Percentiles rank a stretch among this genome's conserved stretches.
phyloP scores from a whole-genome alignment of 2,888 invertebrate species.

The Lepidocyrtinus sp. region DNA sequence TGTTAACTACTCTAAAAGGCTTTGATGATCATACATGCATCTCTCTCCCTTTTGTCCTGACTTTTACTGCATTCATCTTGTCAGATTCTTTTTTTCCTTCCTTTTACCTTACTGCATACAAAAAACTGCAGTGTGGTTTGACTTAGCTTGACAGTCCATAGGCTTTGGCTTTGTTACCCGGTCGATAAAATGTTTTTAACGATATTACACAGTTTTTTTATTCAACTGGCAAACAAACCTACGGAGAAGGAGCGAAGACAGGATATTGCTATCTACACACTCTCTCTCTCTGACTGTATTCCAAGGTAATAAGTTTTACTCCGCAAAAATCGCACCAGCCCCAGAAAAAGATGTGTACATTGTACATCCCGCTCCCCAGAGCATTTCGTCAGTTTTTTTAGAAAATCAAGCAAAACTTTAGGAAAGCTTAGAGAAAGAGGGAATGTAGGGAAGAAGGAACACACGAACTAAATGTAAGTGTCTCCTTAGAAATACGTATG shows the following conservation, averaged over 20 bases:
- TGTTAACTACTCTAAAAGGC: neutral
- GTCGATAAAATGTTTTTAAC: slow-evolving; percentile 54
- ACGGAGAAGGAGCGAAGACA: slow-evolving; percentile 16
- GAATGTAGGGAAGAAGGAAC: slow-evolving; percentile 3
- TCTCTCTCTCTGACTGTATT: neutral
- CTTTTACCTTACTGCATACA: slow-evolving; percentile 17
- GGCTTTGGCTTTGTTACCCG: too few species aligned
- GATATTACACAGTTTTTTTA: slow-evolving; percentile 40
- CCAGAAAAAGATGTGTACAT: neutral
- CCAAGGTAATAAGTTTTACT: neutral
- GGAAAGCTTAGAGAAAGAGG: neutral
- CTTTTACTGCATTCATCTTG: slow-evolving; percentile 16
- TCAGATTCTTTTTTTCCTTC: slow-evolving; percentile 24
- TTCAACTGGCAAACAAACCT: slow-evolving; percentile 26
- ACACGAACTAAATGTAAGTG: slow-evolving; percentile 28
- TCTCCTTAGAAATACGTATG: slow-evolving; percentile 14
- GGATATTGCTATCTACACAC: neutral
- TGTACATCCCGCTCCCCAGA: slow-evolving; percentile 31
- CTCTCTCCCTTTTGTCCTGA: slow-evolving; percentile 10
- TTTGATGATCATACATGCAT: neutral
- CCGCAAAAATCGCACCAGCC: slow-evolving; percentile 25
- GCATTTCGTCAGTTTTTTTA: slow-evolving; percentile 33
- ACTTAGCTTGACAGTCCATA: too few species aligned
- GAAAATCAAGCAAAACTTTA: slow-evolving; percentile 31
- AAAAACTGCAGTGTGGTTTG: neutral